Conservation (phyloP, 2,797 vertebrate species). For the Artibeus jamaicensis region DNA sequence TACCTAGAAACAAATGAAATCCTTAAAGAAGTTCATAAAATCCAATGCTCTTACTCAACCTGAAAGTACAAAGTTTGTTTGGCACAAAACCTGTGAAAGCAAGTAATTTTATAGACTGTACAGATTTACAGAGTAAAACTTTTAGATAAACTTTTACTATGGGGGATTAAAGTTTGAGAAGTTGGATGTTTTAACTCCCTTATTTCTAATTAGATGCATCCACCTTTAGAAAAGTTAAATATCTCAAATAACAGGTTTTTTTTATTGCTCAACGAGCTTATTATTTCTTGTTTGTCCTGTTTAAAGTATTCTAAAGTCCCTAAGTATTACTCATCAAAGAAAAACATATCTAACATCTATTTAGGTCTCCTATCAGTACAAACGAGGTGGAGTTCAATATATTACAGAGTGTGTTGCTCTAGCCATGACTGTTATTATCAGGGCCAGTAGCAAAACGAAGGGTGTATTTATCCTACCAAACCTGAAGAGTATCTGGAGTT, state of each 20-base stretch:
- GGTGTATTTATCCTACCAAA: not conserved
- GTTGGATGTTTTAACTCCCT: not conserved
- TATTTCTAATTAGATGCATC: not conserved
- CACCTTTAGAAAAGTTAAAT: conserved; percentile 21
- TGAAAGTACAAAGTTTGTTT: not conserved
- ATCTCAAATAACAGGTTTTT: not conserved
- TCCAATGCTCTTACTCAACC: not conserved
- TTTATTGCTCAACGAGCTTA: conserved; percentile 23
- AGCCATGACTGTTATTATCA: not conserved
- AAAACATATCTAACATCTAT: not conserved
- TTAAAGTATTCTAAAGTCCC: conserved; percentile 38
- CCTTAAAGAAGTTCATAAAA: not conserved
- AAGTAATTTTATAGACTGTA: not conserved
- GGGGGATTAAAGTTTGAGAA: not conserved
- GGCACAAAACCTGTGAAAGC: not conserved
- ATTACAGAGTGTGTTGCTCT: not conserved
- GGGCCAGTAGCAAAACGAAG: not conserved
- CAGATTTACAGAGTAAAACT: no score
- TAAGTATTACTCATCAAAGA: conserved; percentile 31
- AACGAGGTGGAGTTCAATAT: not conserved
- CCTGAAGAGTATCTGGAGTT: not conserved
- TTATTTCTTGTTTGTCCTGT: conserved; percentile 33
- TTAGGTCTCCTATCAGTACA: conserved; percentile 16
- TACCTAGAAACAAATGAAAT: not conserved
- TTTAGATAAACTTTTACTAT: not conserved